phyloP scores from a whole-genome alignment of 2,888 invertebrate species.

The Thecocarcelia acutangulata region DNA sequence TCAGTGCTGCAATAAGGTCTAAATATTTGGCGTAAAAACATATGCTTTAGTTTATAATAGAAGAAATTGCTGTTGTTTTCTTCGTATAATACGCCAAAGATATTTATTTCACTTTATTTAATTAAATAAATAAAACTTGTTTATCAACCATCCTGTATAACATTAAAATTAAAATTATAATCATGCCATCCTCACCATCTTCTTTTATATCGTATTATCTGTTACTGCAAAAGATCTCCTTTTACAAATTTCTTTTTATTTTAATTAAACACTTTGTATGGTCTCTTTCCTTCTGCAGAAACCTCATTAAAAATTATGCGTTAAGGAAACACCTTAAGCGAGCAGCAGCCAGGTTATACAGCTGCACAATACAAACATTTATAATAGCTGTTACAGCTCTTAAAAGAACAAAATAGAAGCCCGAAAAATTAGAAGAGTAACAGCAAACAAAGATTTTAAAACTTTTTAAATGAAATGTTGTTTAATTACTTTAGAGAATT shows the following conservation, averaged over 20 bases:
- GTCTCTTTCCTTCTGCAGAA: conserved; percentile 11
- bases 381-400: background rate
- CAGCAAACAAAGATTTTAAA: conserved; percentile 11
- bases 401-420: background rate
- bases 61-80: no score
- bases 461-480: conserved; percentile 39
- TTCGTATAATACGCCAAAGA: no score
- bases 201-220: background rate
- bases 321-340: conserved; percentile 39
- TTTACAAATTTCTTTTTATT: background rate
- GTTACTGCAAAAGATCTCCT: background rate
- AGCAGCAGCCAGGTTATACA: background rate
- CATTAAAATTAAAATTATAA: no score
- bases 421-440: no score
- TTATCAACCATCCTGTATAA: no score
- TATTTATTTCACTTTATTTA: no score
- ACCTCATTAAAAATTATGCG: conserved; percentile 53
- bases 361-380: conserved; percentile 5
- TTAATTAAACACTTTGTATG: conserved; percentile 20
- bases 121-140: no score
- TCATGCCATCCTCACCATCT: background rate
- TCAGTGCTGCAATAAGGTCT: no score
- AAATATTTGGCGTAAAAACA: no score
- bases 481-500: conserved; percentile 54
- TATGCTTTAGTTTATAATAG: no score